These are phyloP conservation scores for Diabrotica undecimpunctata DNA, from an alignment of 1,140 invertebrate genomes.

Conservation along the genomic window DNA sequence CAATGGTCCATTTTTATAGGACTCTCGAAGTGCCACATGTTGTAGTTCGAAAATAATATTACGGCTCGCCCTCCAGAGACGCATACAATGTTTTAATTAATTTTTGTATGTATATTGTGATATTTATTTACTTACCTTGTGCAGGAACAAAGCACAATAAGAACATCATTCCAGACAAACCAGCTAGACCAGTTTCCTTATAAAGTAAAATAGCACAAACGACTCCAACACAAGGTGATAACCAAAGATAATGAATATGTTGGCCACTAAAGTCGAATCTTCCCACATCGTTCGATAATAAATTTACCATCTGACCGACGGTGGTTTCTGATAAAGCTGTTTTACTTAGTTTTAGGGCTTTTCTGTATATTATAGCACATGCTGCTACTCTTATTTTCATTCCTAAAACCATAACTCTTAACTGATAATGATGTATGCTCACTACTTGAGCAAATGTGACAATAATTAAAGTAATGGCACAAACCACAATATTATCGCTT, in stretches of 20 bases:
- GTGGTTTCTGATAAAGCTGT: slow-evolving; percentile 70
- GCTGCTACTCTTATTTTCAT: slow-evolving; percentile 79
- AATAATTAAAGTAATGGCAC: background rate
- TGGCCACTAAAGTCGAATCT: slow-evolving; percentile 64
- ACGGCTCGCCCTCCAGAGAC: too few relatives aligned
- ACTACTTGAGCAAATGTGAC: background rate
- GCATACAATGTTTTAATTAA: too few relatives aligned
- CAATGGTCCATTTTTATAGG: too few relatives aligned
- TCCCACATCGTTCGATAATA: slow-evolving; percentile 79
- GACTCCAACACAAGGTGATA: slow-evolving; percentile 71
- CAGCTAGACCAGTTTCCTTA: slow-evolving; percentile 69
- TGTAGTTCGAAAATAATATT: too few relatives aligned
- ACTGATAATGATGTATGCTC: background rate
- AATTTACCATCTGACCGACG: slow-evolving; percentile 78
- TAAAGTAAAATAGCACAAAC: slow-evolving; percentile 73
- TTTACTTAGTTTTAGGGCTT: slow-evolving; percentile 65
- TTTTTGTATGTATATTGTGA: too few relatives aligned
- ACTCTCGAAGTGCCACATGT: too few relatives aligned
- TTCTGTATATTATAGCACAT: slow-evolving; percentile 78
- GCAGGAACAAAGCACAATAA: too few relatives aligned
- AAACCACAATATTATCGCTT: background rate
- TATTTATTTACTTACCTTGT: too few relatives aligned
- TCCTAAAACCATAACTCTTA: slow-evolving; percentile 64
- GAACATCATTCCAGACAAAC: slow-evolving; percentile 37
- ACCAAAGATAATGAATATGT: slow-evolving; percentile 64